Evolutionary conservation across 64 coral and sea anemone species (phyloP), one percentile per base, ranked within the genome.

Genomic region (Actinia equina): DNA sequence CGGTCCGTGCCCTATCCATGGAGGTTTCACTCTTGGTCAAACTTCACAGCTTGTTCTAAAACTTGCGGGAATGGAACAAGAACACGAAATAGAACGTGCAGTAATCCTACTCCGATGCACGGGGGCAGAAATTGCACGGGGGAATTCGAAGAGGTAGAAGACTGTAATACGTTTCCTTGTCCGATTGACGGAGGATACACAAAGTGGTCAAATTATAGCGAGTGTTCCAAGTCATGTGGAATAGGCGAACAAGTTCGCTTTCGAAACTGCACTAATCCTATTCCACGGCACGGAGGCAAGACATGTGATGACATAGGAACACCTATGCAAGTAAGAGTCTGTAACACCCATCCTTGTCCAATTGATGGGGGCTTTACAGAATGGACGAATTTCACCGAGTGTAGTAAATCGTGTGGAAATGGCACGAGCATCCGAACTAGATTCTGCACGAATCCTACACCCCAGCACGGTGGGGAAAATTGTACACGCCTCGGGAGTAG

Each of bases 101-200:
- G 83, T 61, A 90, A 90, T 7, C 94, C 94, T 12, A 26, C 58
- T 15, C 90, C 90, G 5, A 25, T 44, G 46, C 51, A 70, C 59
- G 90, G 80, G 14, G 88, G 88, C 14, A 89, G 61, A 42, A 59
- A 89, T 26, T 89, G 88, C 60, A 62, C 79, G 17, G 59, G 25
- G 3, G 14, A 61, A 42, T 71, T 65, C 17, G 19, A 83, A 3
- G 77, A 84, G 22, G 74, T 25, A 12, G 57, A 85, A 60, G 82
- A 51, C 3, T 77, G 95, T 77, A 93, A 91, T 85, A 61, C 70
- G 18, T 82, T 91, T 67, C 89, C 96, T 17, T 98, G 96, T 18
- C 96, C 96, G 15, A 82, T 96, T 78, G 86, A 96, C 59, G 94
- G 91, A 42, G 89, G 89, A 17, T 96, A 90, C 92, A 83, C 88